Percentiles rank a stretch among this genome's conserved stretches.
phyloP scores from a whole-genome alignment of 2,113 vertebrate genomes.

The Saimiri boliviensis region DNA sequence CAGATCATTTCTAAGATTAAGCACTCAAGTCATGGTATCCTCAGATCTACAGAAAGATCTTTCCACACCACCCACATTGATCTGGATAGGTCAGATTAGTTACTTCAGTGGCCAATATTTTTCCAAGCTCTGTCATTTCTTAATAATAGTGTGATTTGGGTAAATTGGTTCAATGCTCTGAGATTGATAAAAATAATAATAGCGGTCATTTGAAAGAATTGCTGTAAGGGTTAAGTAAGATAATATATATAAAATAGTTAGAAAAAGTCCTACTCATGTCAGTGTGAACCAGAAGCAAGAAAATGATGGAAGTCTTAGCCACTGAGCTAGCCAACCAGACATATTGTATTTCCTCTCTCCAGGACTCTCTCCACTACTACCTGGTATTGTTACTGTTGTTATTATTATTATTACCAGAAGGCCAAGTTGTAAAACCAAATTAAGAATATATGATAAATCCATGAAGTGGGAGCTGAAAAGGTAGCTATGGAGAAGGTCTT shows the following conservation, averaged over 20 bases:
- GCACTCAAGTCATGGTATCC: background rate
- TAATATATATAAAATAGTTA: background rate
- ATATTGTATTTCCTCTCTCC: no score
- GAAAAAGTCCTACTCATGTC: background rate
- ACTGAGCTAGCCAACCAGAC: no score
- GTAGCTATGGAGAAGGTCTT: background rate
- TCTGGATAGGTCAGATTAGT: background rate
- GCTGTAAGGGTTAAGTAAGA: background rate
- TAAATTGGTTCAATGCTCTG: background rate
- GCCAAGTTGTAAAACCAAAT: background rate
- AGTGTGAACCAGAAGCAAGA: no score
- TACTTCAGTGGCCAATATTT: background rate
- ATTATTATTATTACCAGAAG: background rate
- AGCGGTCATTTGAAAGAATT: background rate
- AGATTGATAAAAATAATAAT: background rate
- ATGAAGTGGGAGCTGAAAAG: background rate
- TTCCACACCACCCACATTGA: background rate
- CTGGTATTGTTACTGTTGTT: background rate
- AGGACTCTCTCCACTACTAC: background rate
- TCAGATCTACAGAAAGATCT: background rate
- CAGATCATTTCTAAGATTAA: background rate
- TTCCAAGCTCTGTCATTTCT: background rate
- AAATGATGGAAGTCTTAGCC: no score
- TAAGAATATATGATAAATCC: background rate
- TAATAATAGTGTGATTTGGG: background rate